Conservation (phyloP, 2,797 vertebrate species). For the Sorex maritimensis region DNA sequence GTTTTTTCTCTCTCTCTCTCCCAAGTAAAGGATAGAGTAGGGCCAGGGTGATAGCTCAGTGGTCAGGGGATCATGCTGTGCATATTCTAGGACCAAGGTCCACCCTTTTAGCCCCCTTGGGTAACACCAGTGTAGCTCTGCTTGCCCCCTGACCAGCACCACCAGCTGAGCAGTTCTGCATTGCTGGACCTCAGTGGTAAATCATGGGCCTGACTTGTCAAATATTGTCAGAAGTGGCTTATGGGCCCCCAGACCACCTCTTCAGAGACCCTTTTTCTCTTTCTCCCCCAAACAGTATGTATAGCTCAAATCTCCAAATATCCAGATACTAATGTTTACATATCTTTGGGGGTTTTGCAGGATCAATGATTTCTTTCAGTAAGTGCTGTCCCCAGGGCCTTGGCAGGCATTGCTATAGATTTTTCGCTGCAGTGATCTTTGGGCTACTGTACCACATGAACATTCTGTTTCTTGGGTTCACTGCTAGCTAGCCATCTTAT, state of each 20-base stretch:
- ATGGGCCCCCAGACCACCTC: no score
- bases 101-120: no score
- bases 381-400: background rate
- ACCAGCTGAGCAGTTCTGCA: no score
- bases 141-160: no score
- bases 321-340: background rate
- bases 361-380: background rate
- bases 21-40: no score
- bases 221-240: no score
- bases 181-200: no score
- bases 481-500: background rate
- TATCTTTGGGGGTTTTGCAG: background rate
- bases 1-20: background rate
- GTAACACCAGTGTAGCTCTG: no score
- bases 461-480: background rate
- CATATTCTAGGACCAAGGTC: no score
- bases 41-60: no score
- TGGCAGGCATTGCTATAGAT: background rate
- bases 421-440: background rate
- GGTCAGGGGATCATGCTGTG: no score
- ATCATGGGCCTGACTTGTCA: no score
- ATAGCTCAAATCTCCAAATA: constrained; percentile 32
- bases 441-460: background rate
- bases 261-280: background rate
- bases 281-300: background rate